Base-by-base conservation (phyloP, 2,888 invertebrate species). In the Drosophila borborema region DNA sequence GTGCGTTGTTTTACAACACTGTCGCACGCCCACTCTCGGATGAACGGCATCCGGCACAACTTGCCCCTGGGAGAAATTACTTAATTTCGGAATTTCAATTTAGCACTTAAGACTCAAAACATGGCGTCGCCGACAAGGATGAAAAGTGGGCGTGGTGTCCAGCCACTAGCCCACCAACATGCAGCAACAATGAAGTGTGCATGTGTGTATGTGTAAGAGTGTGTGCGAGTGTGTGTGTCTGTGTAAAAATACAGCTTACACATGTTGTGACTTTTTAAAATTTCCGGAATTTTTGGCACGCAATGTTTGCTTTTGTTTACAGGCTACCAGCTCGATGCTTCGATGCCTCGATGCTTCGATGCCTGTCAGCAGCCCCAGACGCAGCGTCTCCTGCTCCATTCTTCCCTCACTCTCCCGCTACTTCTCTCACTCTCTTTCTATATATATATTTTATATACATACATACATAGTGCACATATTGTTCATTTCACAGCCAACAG, bases 261-360 rank as follows among this genome's bases (percentile, higher is more conserved):
- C 89, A 89, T 86, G 88, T 86, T 89, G 80, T 81, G 89, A 85
- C 88, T 89, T 83, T 77, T 83, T 77, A 85, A 89, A 90, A 91
- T 91, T 83, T 90, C 82, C 82, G 87, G 84, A 89, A 90, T 90
- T 91, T 86, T 84, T 80, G 85, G 85, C 90, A 91, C 89, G 91
- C 90, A 90, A 80, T 88, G 79, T 80, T 82, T 85, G 80, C 81
- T 72, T 82, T 88, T 90, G 80, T 84, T 91, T 89, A 87, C 86
- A 74, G 81, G 81, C 81, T 63, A 75, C 55, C 76, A 65, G 53
- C 77, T 69, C 53, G 18, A 45, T 63, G 63, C 23, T 43, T 49
- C 54, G 28, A 54, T 54, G 54, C 23, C 9, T 16, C 53, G 12
- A 38, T 62, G 54, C 53, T 14, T 23, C 53, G 23, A 43, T 62